These are phyloP conservation scores for Sialia sialis DNA, from an alignment of 2,113 vertebrate species.

Conservation along the genomic window DNA sequence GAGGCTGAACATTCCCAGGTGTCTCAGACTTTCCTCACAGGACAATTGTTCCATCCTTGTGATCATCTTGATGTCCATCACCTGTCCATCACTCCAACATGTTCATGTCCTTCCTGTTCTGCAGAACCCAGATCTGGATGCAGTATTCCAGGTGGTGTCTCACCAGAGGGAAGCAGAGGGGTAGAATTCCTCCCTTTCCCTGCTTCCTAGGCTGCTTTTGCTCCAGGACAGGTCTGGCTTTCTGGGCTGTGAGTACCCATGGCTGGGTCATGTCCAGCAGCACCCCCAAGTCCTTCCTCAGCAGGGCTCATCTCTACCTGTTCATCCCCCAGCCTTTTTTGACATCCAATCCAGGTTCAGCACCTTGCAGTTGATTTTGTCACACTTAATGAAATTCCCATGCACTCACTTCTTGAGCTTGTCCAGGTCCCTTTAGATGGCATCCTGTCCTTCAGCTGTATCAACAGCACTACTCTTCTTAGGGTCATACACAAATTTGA, in stretches of 20 bases:
- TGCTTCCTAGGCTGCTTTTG: fast-evolving
- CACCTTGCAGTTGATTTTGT: not conserved
- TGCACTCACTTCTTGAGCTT: not conserved
- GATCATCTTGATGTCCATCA: not conserved
- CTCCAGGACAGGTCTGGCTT: fast-evolving
- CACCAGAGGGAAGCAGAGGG: fast-evolving
- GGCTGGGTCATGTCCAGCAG: not conserved
- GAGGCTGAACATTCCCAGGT: not conserved
- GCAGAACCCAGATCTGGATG: not conserved
- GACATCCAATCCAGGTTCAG: fast-evolving
- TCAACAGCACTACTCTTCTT: not conserved
- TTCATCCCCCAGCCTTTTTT: not conserved
- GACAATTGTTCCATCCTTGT: not conserved
- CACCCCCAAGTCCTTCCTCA: not conserved
- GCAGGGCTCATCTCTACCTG: not conserved
- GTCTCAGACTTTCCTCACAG: not conserved
- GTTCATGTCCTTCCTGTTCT: not conserved
- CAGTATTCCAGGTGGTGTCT: fast-evolving
- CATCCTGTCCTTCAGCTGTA: not conserved
- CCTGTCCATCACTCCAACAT: too few species aligned
- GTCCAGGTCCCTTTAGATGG: not conserved
- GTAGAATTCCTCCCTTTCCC: fast-evolving
- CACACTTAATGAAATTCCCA: not conserved
- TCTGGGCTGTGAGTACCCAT: not conserved
- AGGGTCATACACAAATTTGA: not conserved